A percentile compares a stretch with the other conserved stretches of the same genome.
phyloP scores from a whole-genome alignment of 2,888 invertebrate genomes.

The Yponomeuta sedellus region DNA sequence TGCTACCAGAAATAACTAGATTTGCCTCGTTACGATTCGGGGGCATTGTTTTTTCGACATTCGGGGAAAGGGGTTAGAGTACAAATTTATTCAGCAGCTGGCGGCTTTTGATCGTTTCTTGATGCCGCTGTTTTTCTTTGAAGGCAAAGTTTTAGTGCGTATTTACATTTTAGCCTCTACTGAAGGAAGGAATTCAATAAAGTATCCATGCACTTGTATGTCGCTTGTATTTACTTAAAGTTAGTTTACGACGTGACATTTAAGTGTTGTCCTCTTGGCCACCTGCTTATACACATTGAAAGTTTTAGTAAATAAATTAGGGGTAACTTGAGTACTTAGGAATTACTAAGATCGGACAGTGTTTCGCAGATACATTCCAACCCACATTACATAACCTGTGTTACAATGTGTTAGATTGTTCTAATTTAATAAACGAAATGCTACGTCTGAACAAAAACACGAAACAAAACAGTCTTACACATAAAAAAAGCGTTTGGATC shows the following conservation, averaged over 20 bases:
- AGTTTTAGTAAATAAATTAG: too few species aligned
- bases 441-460: too few species aligned
- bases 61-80: neutral
- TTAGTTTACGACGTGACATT: neutral
- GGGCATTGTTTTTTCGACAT: neutral
- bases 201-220: neutral
- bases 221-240: neutral
- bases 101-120: neutral
- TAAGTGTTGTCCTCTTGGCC: neutral
- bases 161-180: neutral
- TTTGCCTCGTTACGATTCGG: neutral
- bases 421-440: too few species aligned
- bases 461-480: too few species aligned
- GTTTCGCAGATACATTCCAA: too few species aligned
- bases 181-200: neutral
- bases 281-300: neutral
- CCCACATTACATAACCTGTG: too few species aligned
- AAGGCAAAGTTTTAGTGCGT: neutral
- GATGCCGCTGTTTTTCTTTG: constrained; percentile 2
- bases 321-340: too few species aligned
- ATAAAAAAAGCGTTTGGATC: too few species aligned
- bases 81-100: constrained; percentile 2
- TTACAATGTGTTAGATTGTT: too few species aligned
- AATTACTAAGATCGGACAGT: too few species aligned
- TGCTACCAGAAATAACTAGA: neutral